phyloP scores from a whole-genome alignment of 2,113 vertebrate species.

The Cichladusa arquata region DNA sequence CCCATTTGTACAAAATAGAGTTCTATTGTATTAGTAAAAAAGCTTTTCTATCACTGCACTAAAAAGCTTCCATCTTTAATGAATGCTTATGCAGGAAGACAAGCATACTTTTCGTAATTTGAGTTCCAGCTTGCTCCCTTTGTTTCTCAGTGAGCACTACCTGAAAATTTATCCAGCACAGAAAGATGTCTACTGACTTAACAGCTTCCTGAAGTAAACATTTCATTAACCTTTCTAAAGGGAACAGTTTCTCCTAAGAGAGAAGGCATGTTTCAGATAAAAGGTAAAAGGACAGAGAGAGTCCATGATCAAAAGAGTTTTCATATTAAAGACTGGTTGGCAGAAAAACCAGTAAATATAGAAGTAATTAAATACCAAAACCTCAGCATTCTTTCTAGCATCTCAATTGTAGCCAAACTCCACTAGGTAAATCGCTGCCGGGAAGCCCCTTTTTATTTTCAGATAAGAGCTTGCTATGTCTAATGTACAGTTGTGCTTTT shows the following conservation, averaged over 20 bases:
- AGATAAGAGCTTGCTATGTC: not conserved
- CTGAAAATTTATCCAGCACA: not conserved
- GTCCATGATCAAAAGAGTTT: not conserved
- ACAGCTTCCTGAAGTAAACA: not conserved
- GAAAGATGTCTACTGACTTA: not conserved
- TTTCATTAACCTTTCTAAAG: conserved; percentile 29
- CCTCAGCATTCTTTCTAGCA: not conserved
- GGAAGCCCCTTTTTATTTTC: not conserved
- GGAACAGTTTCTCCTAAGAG: not conserved
- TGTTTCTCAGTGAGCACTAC: not conserved
- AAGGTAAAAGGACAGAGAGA: not conserved
- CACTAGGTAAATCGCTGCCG: not conserved
- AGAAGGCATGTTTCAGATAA: not conserved
- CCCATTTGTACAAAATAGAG: not conserved
- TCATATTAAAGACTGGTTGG: not conserved
- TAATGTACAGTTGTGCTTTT: not conserved
- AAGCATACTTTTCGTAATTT: not conserved
- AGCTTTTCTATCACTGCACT: not conserved
- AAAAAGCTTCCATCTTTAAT: not conserved
- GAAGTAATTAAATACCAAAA: not conserved
- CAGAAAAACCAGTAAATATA: not conserved
- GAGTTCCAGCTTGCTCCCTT: not conserved
- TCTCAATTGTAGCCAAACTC: not conserved
- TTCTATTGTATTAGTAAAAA: not conserved
- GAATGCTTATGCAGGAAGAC: not conserved